Conservation (phyloP, 2,888 invertebrate genomes). For the Himalopsyche anomala region DNA sequence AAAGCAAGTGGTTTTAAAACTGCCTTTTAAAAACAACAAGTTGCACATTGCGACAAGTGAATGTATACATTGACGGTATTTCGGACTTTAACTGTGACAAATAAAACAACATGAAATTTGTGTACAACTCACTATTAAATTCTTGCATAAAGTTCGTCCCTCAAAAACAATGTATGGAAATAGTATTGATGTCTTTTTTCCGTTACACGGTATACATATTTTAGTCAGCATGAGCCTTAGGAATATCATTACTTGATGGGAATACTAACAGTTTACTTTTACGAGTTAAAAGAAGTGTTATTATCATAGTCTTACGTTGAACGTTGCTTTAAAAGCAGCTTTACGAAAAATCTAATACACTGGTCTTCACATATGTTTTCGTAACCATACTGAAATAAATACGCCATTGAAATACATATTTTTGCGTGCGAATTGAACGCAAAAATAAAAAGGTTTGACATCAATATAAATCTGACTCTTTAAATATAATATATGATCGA, state of each 20-base stretch:
- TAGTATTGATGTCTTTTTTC: background rate
- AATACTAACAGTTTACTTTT: conserved; percentile 53
- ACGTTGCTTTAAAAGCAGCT: conserved; percentile 5
- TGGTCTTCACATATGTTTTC: background rate
- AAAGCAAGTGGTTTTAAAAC: too few relatives aligned
- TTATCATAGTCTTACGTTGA: conserved; percentile 37
- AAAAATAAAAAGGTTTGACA: too few relatives aligned
- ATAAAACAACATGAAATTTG: too few relatives aligned
- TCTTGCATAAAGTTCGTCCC: too few relatives aligned
- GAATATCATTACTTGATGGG: conserved; percentile 55
- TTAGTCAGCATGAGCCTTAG: conserved; percentile 24
- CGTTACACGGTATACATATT: background rate
- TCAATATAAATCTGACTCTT: too few relatives aligned
- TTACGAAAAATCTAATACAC: background rate
- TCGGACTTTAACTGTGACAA: too few relatives aligned
- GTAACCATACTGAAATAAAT: background rate
- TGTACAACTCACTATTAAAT: too few relatives aligned
- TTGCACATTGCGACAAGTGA: too few relatives aligned
- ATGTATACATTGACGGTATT: too few relatives aligned
- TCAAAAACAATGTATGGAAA: background rate
- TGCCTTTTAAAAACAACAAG: too few relatives aligned
- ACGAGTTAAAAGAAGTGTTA: conserved; percentile 50
- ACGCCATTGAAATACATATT: background rate
- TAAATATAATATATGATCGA: too few relatives aligned
- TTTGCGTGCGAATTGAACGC: background rate